Conservation (phyloP, 2,888 invertebrate species). For the Osedax fenrisi region DNA sequence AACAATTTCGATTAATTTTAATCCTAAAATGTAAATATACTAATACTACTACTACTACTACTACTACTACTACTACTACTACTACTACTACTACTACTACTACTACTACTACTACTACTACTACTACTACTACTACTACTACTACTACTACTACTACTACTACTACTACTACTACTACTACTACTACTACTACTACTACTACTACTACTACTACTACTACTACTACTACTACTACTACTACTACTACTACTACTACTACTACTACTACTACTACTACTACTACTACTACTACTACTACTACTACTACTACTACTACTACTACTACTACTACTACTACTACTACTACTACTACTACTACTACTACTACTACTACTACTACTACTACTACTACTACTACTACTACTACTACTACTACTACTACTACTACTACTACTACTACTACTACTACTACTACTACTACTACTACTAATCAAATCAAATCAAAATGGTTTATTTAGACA, state of each 20-base stretch:
- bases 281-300: not conserved
- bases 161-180: not conserved
- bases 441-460: not conserved
- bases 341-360: not conserved
- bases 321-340: not conserved
- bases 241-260: not conserved
- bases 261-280: not conserved
- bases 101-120: too few species aligned
- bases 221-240: not conserved
- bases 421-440: not conserved
- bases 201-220: not conserved
- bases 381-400: not conserved
- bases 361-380: not conserved
- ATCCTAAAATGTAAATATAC: too few species aligned
- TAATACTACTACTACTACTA: too few species aligned
- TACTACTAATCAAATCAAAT: too few species aligned
- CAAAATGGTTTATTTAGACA: too few species aligned
- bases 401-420: not conserved
- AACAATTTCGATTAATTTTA: too few species aligned
- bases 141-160: not conserved
- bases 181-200: not conserved
- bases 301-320: not conserved
- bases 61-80: too few species aligned
- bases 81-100: too few species aligned
- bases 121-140: slow-evolving; percentile 2